These are phyloP conservation scores for Anomalospiza imberbis DNA, from an alignment of 2,797 vertebrate species.

Conservation along the genomic window DNA sequence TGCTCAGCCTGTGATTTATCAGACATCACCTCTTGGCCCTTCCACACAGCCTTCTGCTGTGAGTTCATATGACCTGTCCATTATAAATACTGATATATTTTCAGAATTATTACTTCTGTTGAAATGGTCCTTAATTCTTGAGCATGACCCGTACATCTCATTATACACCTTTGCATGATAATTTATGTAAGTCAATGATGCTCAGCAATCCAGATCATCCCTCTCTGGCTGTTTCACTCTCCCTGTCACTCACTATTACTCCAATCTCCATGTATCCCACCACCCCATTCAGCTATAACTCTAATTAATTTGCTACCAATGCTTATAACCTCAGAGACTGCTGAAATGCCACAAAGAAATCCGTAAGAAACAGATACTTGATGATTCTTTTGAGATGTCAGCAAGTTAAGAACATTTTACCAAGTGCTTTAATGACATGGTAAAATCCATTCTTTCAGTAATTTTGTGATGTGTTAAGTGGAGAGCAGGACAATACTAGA, in stretches of 20 bases:
- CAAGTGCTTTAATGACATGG: background rate
- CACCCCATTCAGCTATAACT: background rate
- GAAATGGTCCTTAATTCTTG: background rate
- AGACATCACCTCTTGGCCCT: background rate
- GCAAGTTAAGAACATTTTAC: background rate
- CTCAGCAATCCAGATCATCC: background rate
- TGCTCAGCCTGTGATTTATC: background rate
- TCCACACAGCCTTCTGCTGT: background rate
- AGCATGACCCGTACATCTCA: background rate
- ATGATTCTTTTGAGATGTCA: background rate
- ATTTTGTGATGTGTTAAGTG: background rate
- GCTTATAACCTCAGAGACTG: background rate
- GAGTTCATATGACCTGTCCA: background rate
- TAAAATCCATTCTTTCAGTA: background rate
- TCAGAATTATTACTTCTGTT: background rate
- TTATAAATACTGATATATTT: background rate
- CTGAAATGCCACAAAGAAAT: background rate
- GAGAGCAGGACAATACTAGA: background rate
- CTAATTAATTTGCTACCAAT: background rate
- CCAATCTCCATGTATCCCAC: background rate
- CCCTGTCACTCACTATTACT: background rate
- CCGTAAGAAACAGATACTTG: background rate
- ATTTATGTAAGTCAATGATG: background rate
- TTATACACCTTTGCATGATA: background rate
- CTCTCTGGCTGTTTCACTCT: background rate